Conservation (phyloP, 1,140 invertebrate species). For the Lordiphosa mommai region DNA sequence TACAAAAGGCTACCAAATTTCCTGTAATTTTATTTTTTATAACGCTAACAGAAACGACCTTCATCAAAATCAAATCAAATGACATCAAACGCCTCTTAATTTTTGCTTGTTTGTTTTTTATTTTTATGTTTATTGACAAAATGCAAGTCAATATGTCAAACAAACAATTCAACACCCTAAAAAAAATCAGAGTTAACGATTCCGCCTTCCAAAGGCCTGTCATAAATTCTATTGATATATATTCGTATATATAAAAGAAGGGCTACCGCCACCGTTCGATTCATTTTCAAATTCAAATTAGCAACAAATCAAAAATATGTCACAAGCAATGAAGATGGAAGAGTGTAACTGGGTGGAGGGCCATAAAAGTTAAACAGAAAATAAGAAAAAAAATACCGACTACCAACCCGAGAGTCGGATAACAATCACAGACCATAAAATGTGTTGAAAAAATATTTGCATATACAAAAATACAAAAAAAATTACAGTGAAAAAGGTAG, state of each 20-base stretch:
- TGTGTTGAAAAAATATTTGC: slow-evolving; percentile 57
- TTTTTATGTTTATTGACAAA: slow-evolving; percentile 45
- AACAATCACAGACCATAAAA: slow-evolving; percentile 60
- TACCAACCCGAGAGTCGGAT: slow-evolving; percentile 31
- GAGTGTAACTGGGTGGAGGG: not conserved
- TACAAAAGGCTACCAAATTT: slow-evolving; percentile 14
- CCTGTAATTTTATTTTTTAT: slow-evolving; percentile 32
- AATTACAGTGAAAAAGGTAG: slow-evolving; percentile 6
- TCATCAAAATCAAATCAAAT: slow-evolving; percentile 63
- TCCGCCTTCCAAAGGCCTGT: slow-evolving; percentile 19
- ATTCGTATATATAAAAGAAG: slow-evolving; percentile 24
- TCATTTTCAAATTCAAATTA: slow-evolving; percentile 60
- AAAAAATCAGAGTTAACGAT: slow-evolving; percentile 29
- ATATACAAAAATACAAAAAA: slow-evolving; percentile 32
- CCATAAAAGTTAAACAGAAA: not conserved
- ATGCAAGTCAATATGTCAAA: slow-evolving; percentile 65
- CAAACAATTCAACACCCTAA: slow-evolving; percentile 42
- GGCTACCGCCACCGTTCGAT: slow-evolving; percentile 30
- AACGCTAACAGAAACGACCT: slow-evolving; percentile 56
- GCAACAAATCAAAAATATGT: slow-evolving; percentile 56
- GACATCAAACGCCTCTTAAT: slow-evolving; percentile 39
- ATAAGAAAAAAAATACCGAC: slow-evolving; percentile 20
- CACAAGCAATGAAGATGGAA: slow-evolving; percentile 33
- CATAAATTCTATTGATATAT: slow-evolving; percentile 38
- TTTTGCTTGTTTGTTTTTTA: not conserved